Base-by-base conservation (phyloP, 2,888 invertebrate species). In the Drosophila monieri region DNA sequence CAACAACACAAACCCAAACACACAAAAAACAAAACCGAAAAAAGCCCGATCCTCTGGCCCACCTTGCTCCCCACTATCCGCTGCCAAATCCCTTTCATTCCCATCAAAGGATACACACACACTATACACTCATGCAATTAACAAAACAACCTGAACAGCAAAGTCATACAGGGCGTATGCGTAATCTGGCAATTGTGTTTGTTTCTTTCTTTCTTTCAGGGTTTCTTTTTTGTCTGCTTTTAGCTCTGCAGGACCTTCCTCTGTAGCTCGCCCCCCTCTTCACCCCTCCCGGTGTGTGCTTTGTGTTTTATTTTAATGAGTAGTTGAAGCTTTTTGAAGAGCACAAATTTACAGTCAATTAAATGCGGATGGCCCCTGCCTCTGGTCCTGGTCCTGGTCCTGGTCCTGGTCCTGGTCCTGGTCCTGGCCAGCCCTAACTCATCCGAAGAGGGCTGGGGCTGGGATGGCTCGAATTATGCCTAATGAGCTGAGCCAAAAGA, bases 271-370 rank as follows among this genome's bases (percentile, higher is more conserved):
- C 18, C 18, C 18, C 12, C 8, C 4, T 27, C 12, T 15, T 9
- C 2, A 10, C 3, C 43, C 35, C 21, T 41, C 10, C 23, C 9
- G 35, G n/a, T 12, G 27, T 46, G 18, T 51, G 21, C 23, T 14
- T 61, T 62, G 27, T 15, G 30, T 55, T 55, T 72, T 73, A 65
- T 66, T 77, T 80, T 80, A 84, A 86, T 74, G 80, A 77, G 78
- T 84, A 86, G 84, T 86, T 84, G 73, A 76, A 84, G 78, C 74
- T 73, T 71, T 78, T 70, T 80, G 69, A 76, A 75, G 80, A 74
- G 70, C 74, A 68, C 84, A 86, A 86, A 81, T 81, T 81, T 81
- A 80, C 81, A 81, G 81, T 81, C 81, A 81, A 81, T 81, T 81
- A 81, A 81, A 81, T 80, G 72, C 58, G 47, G 64, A 66, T 59